Base-by-base conservation (phyloP, 2,797 vertebrate genomes). In the Erithacus rubecula region DNA sequence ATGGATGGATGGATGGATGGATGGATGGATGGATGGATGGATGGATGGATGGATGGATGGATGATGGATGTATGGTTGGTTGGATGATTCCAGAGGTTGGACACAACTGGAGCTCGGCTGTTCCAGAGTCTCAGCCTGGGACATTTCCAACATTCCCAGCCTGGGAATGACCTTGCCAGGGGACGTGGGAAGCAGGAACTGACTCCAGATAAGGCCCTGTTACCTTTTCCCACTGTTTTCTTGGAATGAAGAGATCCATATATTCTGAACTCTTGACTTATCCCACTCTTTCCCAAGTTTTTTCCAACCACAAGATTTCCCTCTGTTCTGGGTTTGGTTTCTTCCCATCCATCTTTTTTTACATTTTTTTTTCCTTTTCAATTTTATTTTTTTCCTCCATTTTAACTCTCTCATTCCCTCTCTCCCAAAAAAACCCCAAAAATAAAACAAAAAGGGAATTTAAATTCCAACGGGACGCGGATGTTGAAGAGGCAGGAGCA, bases 391-490 rank as follows among this genome's bases (percentile, higher is more conserved):
- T 47, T 26, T 23, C 58, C 20, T 4, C 1, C 6, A 3, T 69
- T 84, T 63, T 69, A 60, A 69, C 60, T 59, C 49, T 95, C 93
- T 96, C 88, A 93, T 96, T 97, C 97, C 94, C 95, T 96, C 87
- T 94, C 87, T 95, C 93, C 24, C 8, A 1, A 19, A 32, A 65
- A 20, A 44, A 44, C 43, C 43, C 18, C 8, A 52, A 52, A 51
- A 26, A 41, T 41, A 18, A 94, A 94, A 74, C 94, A 92, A 81
- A 94, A 86, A 53, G 87, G 87, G 94, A 97, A 97, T 97, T 97
- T 96, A 83, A n/a, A 76, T 86, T 93, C 95, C 95, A 94, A 97
- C 94, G 56, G 63, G 82, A 93, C 39, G 0, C 63, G 80, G 96
- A 95, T 91, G 97, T 97, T 95, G 79, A 96, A 96, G 95, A 34